Percentiles rank a stretch among this genome's conserved stretches.
Evolutionary conservation across 2,797 vertebrate species (phyloP).

Genomic region (Lepilemur ruficaudatus): DNA sequence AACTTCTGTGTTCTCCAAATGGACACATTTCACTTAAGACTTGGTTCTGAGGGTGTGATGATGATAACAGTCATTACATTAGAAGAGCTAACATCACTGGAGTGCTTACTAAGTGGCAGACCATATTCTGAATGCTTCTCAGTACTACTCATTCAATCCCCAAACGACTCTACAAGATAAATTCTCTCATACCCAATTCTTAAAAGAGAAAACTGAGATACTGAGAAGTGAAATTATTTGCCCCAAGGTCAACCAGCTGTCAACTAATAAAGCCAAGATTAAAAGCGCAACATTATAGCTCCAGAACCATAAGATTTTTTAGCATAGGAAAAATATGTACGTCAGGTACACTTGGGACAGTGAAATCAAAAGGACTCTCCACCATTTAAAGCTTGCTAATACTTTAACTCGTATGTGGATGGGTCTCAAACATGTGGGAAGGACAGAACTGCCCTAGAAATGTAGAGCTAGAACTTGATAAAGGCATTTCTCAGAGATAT

Average conservation of each 20-base stretch:
- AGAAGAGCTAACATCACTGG: not conserved
- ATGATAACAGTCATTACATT: not conserved
- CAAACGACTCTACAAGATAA: not conserved
- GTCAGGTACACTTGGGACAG: not conserved
- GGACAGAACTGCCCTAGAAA: not conserved
- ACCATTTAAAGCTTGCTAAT: not conserved
- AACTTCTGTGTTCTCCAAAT: not conserved
- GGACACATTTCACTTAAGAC: not conserved
- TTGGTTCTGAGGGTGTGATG: not conserved
- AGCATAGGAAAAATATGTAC: not conserved
- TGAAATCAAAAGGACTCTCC: not conserved
- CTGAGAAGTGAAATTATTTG: not conserved
- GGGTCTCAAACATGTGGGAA: not conserved
- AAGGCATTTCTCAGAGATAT: not conserved
- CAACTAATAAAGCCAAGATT: not conserved
- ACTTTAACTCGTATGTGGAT: not conserved
- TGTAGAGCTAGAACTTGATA: not conserved
- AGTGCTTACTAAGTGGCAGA: not conserved
- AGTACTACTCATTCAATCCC: not conserved
- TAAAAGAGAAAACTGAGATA: not conserved
- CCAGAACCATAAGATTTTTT: not conserved
- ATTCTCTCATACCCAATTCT: not conserved
- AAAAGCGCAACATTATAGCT: not conserved
- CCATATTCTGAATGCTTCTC: not conserved
- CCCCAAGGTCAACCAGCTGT: not conserved